A percentile compares a stretch with the other conserved stretches of the same genome.
phyloP scores from a whole-genome alignment of 2,888 invertebrate genomes.

The Drosophila peninsularis region DNA sequence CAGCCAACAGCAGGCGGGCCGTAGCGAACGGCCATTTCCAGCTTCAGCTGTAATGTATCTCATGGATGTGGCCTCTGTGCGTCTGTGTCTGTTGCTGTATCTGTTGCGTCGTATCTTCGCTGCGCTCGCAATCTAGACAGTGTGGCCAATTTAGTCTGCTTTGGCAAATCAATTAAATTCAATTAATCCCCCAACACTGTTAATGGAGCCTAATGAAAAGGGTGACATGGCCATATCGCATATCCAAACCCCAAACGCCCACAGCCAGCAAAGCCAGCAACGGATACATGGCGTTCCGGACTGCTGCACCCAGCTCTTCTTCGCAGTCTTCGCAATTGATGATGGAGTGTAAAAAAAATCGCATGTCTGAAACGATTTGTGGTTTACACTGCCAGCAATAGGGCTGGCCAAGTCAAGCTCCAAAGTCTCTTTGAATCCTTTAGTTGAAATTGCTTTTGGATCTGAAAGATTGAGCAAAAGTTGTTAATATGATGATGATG shows the following conservation, averaged over 20 bases:
- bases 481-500: too few species aligned
- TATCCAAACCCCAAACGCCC: conserved; percentile 38
- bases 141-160: conserved; percentile 85
- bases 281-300: conserved; percentile 78
- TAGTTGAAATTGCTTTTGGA: conserved; percentile 21
- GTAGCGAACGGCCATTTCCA: conserved; percentile 23
- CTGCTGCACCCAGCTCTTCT: conserved; percentile 9
- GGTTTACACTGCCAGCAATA: conserved; percentile 43
- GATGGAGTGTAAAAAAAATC: conserved; percentile 64
- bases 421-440: neutral
- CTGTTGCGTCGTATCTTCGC: conserved; percentile 55
- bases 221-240: conserved; percentile 81
- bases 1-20: conserved; percentile 40
- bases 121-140: conserved; percentile 82
- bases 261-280: conserved; percentile 45
- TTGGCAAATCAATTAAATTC: conserved; percentile 85
- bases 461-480: neutral
- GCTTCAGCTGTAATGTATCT: conserved; percentile 50
- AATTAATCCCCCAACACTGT: conserved; percentile 85
- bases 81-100: conserved; percentile 18
- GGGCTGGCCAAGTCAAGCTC: conserved; percentile 7
- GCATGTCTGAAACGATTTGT: conserved; percentile 78
- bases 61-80: conserved; percentile 34
- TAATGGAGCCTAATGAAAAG: conserved; percentile 84
- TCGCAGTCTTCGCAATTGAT: conserved; percentile 50